Evolutionary conservation across 92 coral and sea anemone genomes (phyloP).

Genomic region (Muricea muricata): DNA sequence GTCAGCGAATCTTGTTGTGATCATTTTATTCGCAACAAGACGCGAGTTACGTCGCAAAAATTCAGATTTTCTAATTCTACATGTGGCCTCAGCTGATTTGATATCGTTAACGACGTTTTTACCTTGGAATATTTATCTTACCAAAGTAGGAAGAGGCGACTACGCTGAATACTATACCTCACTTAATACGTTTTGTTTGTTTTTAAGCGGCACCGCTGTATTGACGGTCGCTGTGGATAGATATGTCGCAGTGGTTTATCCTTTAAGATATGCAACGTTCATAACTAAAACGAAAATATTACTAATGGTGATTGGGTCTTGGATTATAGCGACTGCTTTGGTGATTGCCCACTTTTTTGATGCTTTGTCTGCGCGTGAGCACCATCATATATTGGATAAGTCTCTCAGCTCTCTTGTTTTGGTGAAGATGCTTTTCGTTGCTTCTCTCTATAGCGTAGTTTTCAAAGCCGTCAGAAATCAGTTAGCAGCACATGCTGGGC

Average conservation of each 20-base stretch:
- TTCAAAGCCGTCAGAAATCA: conserved; percentile 32
- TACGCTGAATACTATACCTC: conserved; percentile 14
- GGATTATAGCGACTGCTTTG: not conserved
- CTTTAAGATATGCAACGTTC: conserved; percentile 6
- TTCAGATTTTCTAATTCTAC: conserved; percentile 23
- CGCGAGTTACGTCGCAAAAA: conserved; percentile 10
- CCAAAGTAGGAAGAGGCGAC: not conserved
- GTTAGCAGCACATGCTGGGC: not conserved
- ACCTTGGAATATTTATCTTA: conserved; percentile 39
- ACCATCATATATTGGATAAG: conserved; percentile 13
- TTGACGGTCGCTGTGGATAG: conserved; percentile 28
- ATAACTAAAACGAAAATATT: not conserved
- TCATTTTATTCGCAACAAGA: conserved; percentile 11
- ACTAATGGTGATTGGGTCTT: conserved; percentile 4
- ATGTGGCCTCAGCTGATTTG: conserved; percentile 33
- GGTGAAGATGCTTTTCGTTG: not conserved
- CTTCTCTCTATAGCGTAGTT: conserved; percentile 3
- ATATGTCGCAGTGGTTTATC: conserved; percentile 34
- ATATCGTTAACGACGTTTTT: conserved; percentile 31
- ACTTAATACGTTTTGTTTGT: conserved; percentile 30
- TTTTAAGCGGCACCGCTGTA: conserved; percentile 34
- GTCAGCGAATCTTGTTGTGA: conserved; percentile 22
- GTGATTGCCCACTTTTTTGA: conserved; percentile 6
- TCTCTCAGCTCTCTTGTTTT: conserved; percentile 13
- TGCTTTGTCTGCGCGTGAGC: not conserved